These are phyloP conservation scores for Geotrupes spiniger DNA, from an alignment of 2,888 invertebrate species.

Conservation along the genomic window DNA sequence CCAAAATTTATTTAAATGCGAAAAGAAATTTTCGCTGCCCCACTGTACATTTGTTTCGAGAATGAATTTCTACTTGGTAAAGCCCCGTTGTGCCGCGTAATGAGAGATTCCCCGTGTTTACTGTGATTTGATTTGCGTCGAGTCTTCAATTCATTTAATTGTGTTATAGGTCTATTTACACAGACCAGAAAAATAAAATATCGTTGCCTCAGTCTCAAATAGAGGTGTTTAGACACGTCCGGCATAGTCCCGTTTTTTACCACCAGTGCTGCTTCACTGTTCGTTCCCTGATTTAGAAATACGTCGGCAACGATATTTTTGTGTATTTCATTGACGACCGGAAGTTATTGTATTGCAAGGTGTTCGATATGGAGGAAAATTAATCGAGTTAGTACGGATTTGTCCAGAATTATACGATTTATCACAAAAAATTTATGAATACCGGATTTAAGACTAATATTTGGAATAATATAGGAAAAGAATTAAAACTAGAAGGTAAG, in stretches of 20 bases:
- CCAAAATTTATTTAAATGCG: too few relatives aligned
- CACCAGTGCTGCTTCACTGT: background rate
- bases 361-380: conserved; percentile 8
- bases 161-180: background rate
- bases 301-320: background rate
- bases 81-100: too few relatives aligned
- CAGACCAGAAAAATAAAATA: background rate
- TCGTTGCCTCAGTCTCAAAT: background rate
- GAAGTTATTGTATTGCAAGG: background rate
- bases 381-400: conserved; percentile 10
- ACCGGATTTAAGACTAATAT: conserved; percentile 8
- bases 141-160: too few relatives aligned
- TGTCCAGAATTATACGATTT: conserved; percentile 9
- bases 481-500: conserved; percentile 11
- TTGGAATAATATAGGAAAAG: conserved; percentile 11
- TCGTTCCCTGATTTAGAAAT: background rate
- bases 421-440: conserved; percentile 12
- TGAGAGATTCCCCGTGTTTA: too few relatives aligned
- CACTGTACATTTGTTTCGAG: too few relatives aligned
- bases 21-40: too few relatives aligned
- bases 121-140: too few relatives aligned
- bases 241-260: background rate
- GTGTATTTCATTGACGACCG: background rate
- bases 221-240: background rate
- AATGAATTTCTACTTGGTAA: too few relatives aligned